phyloP scores from a whole-genome alignment of 2,113 vertebrate species.

The Euleptes europaea region DNA sequence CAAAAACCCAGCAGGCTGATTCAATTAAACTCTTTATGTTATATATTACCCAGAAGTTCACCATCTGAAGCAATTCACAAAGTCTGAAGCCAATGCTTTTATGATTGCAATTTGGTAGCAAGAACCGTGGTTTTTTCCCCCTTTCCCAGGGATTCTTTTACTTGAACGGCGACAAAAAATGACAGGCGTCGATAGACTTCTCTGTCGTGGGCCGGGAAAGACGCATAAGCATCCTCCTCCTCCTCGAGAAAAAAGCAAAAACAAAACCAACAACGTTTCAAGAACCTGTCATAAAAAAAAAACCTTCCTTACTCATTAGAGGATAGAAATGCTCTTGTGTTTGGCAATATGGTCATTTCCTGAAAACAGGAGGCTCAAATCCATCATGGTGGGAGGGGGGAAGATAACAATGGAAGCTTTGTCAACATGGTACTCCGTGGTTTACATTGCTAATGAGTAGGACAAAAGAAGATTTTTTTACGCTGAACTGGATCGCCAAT shows the following conservation, averaged over 20 bases:
- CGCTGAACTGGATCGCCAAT: conserved; percentile 8
- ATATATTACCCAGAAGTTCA: conserved; percentile 84
- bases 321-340: conserved; percentile 72
- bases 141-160: conserved; percentile 69
- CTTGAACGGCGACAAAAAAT: conserved; percentile 76
- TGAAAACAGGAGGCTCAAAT: conserved; percentile 60
- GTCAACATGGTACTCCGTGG: conserved; percentile 13
- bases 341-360: conserved; percentile 74
- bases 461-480: conserved; percentile 58
- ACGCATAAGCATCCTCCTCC: conserved; percentile 33
- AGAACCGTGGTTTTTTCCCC: conserved; percentile 68
- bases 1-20: conserved; percentile 83
- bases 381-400: conserved; percentile 59
- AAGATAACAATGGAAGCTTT: conserved; percentile 64
- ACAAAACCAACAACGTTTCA: conserved; percentile 78
- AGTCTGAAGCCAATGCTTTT: conserved; percentile 77
- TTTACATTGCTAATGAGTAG: conserved; percentile 62
- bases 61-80: conserved; percentile 76
- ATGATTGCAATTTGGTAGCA: conserved; percentile 82
- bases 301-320: conserved; percentile 76
- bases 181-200: conserved; percentile 70
- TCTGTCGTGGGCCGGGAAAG: conserved; percentile 73
- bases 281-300: conserved; percentile 73
- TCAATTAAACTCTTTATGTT: conserved; percentile 85
- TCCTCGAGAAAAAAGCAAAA: no score